phyloP scores from a whole-genome alignment of 2,797 vertebrate genomes.

The Phylloscopus collybita region DNA sequence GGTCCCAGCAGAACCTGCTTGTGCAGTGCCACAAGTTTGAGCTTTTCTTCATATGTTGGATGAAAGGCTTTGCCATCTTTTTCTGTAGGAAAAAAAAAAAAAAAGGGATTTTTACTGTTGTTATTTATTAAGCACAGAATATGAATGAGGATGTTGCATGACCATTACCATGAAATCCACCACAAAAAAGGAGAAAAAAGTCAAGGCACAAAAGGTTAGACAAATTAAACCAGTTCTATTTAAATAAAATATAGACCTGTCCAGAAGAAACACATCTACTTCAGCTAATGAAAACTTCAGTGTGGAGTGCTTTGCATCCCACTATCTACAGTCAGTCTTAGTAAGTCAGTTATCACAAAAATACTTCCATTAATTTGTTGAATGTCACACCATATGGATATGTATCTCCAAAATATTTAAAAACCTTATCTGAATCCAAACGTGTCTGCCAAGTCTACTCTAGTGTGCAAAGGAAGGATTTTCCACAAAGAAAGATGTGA shows the following conservation, averaged over 20 bases:
- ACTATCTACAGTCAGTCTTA: not conserved
- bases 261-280: not conserved
- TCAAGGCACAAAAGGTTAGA: not conserved
- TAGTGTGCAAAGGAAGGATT: not conserved
- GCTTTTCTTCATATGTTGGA: slow-evolving; percentile 96
- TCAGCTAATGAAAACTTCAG: not conserved
- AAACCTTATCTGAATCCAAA: not conserved
- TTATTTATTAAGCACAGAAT: not conserved
- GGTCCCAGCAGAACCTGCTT: slow-evolving; percentile 94
- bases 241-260: not conserved
- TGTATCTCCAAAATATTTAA: not conserved
- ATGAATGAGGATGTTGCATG: not conserved
- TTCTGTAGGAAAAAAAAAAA: slow-evolving; percentile 75
- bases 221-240: not conserved
- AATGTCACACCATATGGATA: not conserved
- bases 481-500: not conserved
- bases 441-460: not conserved
- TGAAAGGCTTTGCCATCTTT: slow-evolving; percentile 99
- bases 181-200: not conserved
- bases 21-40: slow-evolving; percentile 93
- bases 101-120: not conserved
- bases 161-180: not conserved
- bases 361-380: slow-evolving; percentile 3
- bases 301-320: not conserved
- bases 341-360: not conserved